These are phyloP conservation scores for Promerops cafer DNA, from an alignment of 2,113 vertebrate species.

Conservation along the genomic window DNA sequence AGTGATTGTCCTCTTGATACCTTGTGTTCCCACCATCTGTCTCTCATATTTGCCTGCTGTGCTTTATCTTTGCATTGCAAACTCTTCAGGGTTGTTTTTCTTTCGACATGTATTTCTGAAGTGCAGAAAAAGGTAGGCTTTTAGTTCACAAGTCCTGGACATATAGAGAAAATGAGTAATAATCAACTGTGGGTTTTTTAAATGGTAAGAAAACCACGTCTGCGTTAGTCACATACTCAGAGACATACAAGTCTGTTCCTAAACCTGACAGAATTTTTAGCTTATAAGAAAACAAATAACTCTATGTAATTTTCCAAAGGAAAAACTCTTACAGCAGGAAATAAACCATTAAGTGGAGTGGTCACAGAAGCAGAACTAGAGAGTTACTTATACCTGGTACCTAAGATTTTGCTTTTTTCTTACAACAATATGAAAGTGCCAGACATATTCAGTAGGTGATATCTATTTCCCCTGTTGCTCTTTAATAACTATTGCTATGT, in stretches of 20 bases:
- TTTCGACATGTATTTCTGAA: neutral
- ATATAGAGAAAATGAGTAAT: neutral
- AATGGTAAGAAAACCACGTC: neutral
- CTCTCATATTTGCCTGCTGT: neutral
- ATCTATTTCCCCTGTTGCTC: neutral
- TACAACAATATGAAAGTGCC: neutral
- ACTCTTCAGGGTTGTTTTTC: neutral
- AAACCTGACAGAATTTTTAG: neutral
- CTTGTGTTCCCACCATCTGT: neutral
- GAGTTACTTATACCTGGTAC: neutral
- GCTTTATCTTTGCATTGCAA: neutral
- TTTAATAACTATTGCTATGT: constrained; percentile 49
- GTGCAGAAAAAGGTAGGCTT: neutral
- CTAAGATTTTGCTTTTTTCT: neutral
- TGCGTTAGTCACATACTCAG: neutral
- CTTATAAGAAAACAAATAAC: neutral
- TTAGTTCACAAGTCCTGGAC: neutral
- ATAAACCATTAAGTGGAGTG: neutral
- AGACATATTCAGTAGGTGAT: neutral
- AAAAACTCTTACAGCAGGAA: neutral
- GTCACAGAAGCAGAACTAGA: neutral
- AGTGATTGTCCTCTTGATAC: neutral
- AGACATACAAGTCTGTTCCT: neutral
- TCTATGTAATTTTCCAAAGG: neutral
- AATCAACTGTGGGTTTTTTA: neutral